These are phyloP conservation scores for Sapayoa aenigma DNA, from an alignment of 2,113 vertebrate genomes.

Conservation along the genomic window DNA sequence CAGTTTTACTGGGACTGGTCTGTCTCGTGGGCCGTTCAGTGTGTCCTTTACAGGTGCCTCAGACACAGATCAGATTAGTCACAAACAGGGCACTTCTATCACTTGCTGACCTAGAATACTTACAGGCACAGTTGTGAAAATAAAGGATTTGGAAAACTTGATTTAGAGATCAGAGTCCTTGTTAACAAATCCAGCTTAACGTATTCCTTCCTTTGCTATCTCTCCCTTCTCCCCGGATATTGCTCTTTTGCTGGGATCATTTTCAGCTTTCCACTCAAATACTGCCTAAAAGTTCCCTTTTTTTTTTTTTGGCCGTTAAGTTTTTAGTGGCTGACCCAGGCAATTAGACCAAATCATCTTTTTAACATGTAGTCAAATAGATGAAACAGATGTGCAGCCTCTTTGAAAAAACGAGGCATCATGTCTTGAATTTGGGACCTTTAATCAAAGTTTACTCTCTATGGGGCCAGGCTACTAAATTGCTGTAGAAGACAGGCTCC, in stretches of 20 bases:
- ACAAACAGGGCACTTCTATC: not conserved
- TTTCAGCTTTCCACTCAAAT: not conserved
- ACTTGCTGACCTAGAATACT: not conserved
- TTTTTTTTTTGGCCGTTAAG: not conserved
- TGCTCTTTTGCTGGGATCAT: not conserved
- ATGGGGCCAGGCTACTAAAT: not conserved
- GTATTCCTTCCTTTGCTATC: not conserved
- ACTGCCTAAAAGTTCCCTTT: not conserved
- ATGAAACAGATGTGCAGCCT: not conserved
- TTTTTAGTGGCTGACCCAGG: not conserved
- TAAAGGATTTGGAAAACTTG: not conserved
- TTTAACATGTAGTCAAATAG: not conserved
- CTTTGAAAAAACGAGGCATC: not conserved
- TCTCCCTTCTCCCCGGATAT: not conserved
- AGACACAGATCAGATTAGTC: not conserved
- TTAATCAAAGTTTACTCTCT: not conserved
- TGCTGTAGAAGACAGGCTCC: not conserved
- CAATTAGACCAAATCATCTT: not conserved
- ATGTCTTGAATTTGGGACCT: not conserved
- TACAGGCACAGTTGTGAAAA: not conserved
- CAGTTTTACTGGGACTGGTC: not conserved
- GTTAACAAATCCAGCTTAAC: not conserved
- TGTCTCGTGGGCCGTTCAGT: not conserved
- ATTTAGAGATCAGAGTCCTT: not conserved
- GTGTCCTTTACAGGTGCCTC: not conserved